Evolutionary conservation across 2,888 invertebrate genomes (phyloP).

Genomic region (Orchesellides sinensis): DNA sequence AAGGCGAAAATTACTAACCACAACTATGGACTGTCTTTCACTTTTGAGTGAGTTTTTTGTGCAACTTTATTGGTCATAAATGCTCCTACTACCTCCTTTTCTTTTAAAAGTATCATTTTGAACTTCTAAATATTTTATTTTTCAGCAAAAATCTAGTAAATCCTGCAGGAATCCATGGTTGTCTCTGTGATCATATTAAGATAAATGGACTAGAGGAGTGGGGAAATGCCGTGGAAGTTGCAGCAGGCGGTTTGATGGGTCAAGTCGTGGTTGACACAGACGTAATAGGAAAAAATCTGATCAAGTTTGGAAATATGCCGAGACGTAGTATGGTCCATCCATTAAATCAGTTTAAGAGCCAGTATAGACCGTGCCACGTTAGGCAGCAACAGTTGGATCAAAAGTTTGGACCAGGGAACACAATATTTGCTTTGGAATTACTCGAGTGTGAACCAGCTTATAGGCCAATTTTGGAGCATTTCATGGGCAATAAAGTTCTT

Average conservation of each 20-base stretch:
- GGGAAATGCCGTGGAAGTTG: conserved; percentile 89
- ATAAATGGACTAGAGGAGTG: conserved; percentile 82
- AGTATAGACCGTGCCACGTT: background rate
- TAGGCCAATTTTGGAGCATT: conserved; percentile 89
- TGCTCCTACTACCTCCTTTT: no score
- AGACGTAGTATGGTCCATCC: conserved; percentile 57
- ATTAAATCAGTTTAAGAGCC: conserved; percentile 47
- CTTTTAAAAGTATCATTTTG: background rate
- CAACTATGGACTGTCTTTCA: conserved; percentile 80
- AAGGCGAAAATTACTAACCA: conserved; percentile 34
- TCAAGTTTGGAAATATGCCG: conserved; percentile 84
- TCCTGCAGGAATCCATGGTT: conserved; percentile 80
- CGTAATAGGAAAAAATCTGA: conserved; percentile 87
- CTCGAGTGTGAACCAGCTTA: conserved; percentile 84
- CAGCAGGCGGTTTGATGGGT: conserved; percentile 92
- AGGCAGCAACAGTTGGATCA: conserved; percentile 63
- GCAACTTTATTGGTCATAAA: no score
- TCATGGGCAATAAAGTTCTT: conserved; percentile 91
- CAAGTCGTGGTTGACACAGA: conserved; percentile 95
- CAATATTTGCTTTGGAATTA: conserved; percentile 87
- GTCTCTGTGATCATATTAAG: conserved; percentile 87
- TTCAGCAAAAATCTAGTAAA: conserved; percentile 35
- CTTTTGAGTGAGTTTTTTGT: conserved; percentile 83
- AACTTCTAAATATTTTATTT: conserved; percentile 74
- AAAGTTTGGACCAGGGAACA: conserved; percentile 89